Conservation (phyloP, 1,140 invertebrate genomes). For the Dufourea novaeangliae region DNA sequence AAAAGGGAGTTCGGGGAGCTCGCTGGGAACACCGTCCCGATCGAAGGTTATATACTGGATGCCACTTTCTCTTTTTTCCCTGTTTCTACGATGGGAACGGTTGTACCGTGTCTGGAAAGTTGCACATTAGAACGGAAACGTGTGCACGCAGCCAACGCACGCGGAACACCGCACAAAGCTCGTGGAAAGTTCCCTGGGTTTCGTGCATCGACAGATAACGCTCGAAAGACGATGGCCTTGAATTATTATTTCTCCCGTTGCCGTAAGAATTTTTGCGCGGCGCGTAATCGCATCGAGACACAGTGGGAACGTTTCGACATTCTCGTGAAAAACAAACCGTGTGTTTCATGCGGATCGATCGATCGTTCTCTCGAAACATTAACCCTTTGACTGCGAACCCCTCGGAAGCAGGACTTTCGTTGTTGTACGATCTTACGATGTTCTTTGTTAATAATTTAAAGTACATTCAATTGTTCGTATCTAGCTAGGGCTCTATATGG, state of each 20-base stretch:
- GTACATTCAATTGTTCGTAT: too few species aligned
- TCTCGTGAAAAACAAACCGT: constrained; percentile 12
- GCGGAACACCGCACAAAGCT: neutral
- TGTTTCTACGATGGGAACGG: neutral
- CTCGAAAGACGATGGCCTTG: neutral
- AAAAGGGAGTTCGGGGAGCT: neutral
- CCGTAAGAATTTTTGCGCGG: constrained; percentile 16
- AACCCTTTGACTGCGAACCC: too few species aligned
- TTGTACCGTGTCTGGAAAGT: constrained; percentile 30
- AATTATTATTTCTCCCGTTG: constrained; percentile 23
- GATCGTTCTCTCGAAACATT: too few species aligned
- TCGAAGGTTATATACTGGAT: constrained; percentile 1
- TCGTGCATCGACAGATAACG: constrained; percentile 42
- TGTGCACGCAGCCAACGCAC: neutral
- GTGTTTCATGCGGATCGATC: constrained; percentile 1
- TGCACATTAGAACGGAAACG: constrained; percentile 10
- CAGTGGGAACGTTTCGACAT: neutral
- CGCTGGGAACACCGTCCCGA: neutral
- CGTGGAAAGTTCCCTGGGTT: constrained; percentile 48
- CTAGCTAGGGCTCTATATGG: too few species aligned
- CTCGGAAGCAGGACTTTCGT: too few species aligned
- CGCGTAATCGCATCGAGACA: neutral
- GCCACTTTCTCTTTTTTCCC: neutral
- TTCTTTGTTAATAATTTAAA: too few species aligned
- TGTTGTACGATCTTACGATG: too few species aligned